A percentile compares a stretch with the other conserved stretches of the same genome.
phyloP scores from a whole-genome alignment of 53 echinoderm and acorn worm genomes.

The Patiria pectinifera region DNA sequence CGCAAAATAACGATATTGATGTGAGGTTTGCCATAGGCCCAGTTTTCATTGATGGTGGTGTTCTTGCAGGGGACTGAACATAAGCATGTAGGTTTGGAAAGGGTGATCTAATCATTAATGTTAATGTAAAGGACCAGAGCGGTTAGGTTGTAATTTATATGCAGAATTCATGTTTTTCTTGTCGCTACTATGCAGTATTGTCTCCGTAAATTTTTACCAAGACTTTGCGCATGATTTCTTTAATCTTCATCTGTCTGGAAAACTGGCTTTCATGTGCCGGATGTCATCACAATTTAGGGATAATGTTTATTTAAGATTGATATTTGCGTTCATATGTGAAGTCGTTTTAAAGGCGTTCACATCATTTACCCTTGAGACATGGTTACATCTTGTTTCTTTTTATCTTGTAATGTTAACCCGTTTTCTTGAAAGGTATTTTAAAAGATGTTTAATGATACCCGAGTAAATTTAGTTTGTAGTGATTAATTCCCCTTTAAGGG shows the following conservation, averaged over 20 bases:
- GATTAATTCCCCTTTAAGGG: no score
- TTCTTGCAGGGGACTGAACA: background rate
- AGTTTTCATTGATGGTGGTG: background rate
- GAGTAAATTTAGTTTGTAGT: no score
- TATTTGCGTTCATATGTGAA: background rate
- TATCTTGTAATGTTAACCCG: no score
- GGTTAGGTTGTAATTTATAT: background rate
- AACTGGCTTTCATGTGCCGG: background rate
- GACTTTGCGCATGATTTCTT: background rate
- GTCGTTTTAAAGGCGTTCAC: no score
- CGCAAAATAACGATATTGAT: background rate
- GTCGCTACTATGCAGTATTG: background rate
- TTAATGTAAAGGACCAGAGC: background rate
- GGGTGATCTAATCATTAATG: background rate
- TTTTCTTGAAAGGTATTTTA: no score
- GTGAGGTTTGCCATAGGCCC: background rate
- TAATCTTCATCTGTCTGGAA: background rate
- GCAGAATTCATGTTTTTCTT: background rate
- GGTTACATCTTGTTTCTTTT: no score
- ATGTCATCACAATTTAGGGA: background rate
- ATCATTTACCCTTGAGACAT: no score
- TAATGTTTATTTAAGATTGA: background rate
- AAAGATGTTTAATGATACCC: no score
- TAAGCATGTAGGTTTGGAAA: background rate
- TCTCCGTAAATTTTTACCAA: background rate